These are phyloP conservation scores for Philotrypesis tridentata DNA, from an alignment of 1,140 invertebrate genomes.

Conservation along the genomic window DNA sequence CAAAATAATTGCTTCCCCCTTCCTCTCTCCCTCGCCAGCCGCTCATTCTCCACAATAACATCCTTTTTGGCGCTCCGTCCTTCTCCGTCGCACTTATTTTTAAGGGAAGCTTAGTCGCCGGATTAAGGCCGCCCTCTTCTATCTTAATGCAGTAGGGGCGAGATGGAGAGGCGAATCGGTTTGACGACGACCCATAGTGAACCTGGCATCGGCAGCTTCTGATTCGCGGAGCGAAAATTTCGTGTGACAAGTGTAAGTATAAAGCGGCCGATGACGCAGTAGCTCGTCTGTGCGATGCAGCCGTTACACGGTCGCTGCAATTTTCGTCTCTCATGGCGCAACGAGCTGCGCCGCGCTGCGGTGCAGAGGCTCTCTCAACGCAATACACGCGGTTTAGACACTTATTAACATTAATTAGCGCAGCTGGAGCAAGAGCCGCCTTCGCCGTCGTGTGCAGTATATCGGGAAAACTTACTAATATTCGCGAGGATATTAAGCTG, in stretches of 20 bases:
- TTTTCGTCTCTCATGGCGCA: neutral
- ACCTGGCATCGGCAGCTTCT: neutral
- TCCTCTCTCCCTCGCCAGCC: too few relatives aligned
- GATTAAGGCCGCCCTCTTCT: slow-evolving; percentile 1
- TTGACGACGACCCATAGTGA: neutral
- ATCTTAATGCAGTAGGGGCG: too few relatives aligned
- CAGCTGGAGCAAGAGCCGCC: neutral
- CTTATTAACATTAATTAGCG: slow-evolving; percentile 31
- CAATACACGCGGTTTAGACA: neutral
- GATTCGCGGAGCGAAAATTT: slow-evolving; percentile 20
- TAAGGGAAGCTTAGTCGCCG: slow-evolving; percentile 7
- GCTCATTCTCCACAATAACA: neutral
- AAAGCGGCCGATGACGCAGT: slow-evolving; percentile 11
- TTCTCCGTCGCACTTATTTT: neutral
- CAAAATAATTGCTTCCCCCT: neutral
- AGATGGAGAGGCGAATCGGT: slow-evolving; percentile 37
- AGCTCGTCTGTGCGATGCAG: slow-evolving; percentile 25
- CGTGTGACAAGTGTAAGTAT: neutral
- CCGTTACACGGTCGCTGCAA: neutral
- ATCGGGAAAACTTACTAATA: neutral
- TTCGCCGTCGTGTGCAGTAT: neutral
- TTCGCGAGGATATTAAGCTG: neutral
- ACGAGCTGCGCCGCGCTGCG: neutral
- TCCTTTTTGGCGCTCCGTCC: neutral
- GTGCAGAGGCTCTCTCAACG: neutral